Base-by-base conservation (phyloP, 2,888 invertebrate genomes). In the Xanthorhoe designata region DNA sequence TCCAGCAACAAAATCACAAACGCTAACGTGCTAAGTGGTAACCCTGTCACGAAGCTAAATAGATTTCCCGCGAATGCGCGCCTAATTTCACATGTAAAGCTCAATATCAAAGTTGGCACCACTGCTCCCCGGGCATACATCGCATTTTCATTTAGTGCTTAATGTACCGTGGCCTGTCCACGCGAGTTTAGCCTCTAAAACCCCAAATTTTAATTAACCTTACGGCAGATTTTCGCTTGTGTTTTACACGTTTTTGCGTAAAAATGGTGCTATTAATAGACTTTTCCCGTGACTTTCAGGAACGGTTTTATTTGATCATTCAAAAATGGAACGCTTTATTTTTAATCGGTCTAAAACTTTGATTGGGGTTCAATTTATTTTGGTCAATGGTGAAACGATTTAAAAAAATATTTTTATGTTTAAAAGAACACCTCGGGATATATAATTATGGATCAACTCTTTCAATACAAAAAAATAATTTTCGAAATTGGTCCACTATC, bases 121-220 rank as follows among this genome's bases (percentile, higher is more conserved):
- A 71, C 67, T 65, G 68, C 65, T 64, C 66, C 61, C 58, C 68
- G 58, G 65, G 57, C 56, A 67, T 71, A 72, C 66, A 75, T 74
- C 72, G 71, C 69, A 67, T 74, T 74, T 78, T 78, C 77, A 80
- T 78, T 78, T 76, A 67, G 69, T 69, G 75, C 73, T 72, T 80
- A 83, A 81, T 84, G 78, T 79, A 70, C 68, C 78, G 74, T 75
- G 68, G 61, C 56, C 56, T 67, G 75, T 70, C 72, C 62, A 61
- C 66, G 53, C 67, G 67, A 74, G 72, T 64, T 72, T 63, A 68
- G 67, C 71, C 72, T 73, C 66, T 61, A 68, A 53, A 58, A 56
- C 71, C 61, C 69, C 69, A 57, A 71, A 75, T 78, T 72, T 69
- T 73, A 78, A 79, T 78, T 75, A 71, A 61, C 55, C 56, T 69